phyloP scores from a whole-genome alignment of 2,113 vertebrate species.

The Dryoscopus gambensis region DNA sequence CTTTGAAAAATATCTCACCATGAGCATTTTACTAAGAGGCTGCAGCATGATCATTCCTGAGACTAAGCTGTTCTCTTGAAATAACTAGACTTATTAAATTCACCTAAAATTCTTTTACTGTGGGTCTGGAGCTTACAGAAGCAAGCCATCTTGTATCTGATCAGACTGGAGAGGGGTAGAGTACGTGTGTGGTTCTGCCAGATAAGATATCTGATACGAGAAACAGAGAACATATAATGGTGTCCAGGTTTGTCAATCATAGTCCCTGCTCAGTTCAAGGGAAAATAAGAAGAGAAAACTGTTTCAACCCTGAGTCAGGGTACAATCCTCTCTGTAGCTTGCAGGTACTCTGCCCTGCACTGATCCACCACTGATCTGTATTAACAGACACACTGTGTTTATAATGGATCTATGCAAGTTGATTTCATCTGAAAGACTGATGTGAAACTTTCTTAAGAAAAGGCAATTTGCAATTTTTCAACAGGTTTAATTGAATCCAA shows the following conservation, averaged over 20 bases:
- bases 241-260: background rate
- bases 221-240: background rate
- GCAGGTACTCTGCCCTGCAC: background rate
- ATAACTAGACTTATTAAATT: background rate
- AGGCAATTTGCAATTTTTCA: background rate
- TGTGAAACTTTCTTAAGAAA: background rate
- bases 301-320: background rate
- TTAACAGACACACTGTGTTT: background rate
- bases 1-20: background rate
- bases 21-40: background rate
- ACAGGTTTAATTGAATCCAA: constrained; percentile 19
- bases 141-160: background rate
- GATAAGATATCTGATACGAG: background rate
- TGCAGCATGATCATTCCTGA: background rate
- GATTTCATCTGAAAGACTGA: background rate
- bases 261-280: background rate
- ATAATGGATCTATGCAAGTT: background rate
- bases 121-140: background rate
- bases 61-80: background rate
- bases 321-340: background rate
- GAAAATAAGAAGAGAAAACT: background rate
- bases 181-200: background rate
- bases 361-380: background rate
- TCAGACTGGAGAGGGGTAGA: background rate
- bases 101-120: background rate